Base-by-base conservation (phyloP, 2,113 vertebrate species). In the Australoheros scitulus region DNA sequence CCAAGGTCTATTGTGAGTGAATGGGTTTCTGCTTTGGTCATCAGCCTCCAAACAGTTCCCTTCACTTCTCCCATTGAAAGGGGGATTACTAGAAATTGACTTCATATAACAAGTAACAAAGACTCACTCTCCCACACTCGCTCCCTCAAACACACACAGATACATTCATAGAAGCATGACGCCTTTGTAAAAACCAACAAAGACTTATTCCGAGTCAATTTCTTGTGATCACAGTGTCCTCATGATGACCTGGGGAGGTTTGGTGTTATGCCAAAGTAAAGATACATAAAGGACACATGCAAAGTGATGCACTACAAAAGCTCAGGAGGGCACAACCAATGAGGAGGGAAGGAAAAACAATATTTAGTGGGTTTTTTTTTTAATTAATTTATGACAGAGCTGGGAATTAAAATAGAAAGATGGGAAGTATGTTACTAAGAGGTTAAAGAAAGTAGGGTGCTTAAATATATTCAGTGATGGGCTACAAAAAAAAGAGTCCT, bases 11-110 rank as follows among this genome's bases (percentile, higher is more conserved):
- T 82, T 91, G 87, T 88, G 24, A 88, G 68, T 84, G 78, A 91
- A 93, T 86, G 78, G 87, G 85, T 80, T 76, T 85, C 65, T 15
- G 89, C 78, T 88, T 84, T 87, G 85, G 91, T 88, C 82, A 87
- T 90, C 82, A 68, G 63, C 77, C 76, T 84, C 56, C 84, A 89
- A 79, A 80, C 56, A 65, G 63, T 82, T 85, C 86, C 80, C 76
- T 85, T 52, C 78, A 81, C 85, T 89, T 86, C 82, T 78, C 58
- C 85, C 85, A 90, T 81, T 93, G 86, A 90, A 90, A 85, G 82
- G 61, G 74, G 93, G 88, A 94, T 94, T 93, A 93, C 77, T 74
- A 77, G 65, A 91, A 93, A 91, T 93, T 91, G 91, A 91, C 87
- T 92, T 81, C 57, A 59, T 86, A 75, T 85, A 87, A 91, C 86